phyloP scores from a whole-genome alignment of 64 coral and sea anemone genomes.

The Stylophora pistillata region DNA sequence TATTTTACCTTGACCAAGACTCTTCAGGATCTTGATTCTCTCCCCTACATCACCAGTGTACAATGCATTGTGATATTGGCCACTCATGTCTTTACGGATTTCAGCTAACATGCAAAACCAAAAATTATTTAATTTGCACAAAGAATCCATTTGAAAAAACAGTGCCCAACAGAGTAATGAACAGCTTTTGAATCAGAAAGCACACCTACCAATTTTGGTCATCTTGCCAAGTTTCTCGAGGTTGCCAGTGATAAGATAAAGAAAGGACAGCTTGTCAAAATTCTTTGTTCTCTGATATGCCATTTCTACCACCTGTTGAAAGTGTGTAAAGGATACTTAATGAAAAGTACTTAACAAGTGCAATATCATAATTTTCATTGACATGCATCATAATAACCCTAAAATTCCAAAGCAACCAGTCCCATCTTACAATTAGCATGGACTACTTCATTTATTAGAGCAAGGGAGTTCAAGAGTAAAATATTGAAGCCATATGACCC shows the following conservation, averaged over 20 bases:
- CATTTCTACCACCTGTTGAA: constrained; percentile 91
- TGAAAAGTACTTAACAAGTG: not conserved
- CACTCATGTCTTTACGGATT: constrained; percentile 96
- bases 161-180: not conserved
- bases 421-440: no score
- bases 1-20: constrained; percentile 83
- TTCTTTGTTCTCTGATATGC: constrained; percentile 98
- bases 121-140: not conserved
- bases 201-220: constrained; percentile 86
- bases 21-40: constrained; percentile 90
- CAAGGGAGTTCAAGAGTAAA: no score
- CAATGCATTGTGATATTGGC: constrained; percentile 98
- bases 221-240: constrained; percentile 95
- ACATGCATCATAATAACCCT: no score
- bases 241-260: constrained; percentile 98
- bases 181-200: not conserved
- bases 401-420: no score
- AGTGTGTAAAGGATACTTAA: not conserved
- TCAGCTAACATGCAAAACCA: constrained; percentile 73
- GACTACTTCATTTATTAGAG: no score
- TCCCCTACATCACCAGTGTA: constrained; percentile 98
- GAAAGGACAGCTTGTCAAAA: constrained; percentile 97
- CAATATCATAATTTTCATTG: no score
- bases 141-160: not conserved
- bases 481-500: constrained; percentile 15